These are phyloP conservation scores for Hesperophylax magnus DNA, from an alignment of 1,140 invertebrate genomes.

Conservation along the genomic window DNA sequence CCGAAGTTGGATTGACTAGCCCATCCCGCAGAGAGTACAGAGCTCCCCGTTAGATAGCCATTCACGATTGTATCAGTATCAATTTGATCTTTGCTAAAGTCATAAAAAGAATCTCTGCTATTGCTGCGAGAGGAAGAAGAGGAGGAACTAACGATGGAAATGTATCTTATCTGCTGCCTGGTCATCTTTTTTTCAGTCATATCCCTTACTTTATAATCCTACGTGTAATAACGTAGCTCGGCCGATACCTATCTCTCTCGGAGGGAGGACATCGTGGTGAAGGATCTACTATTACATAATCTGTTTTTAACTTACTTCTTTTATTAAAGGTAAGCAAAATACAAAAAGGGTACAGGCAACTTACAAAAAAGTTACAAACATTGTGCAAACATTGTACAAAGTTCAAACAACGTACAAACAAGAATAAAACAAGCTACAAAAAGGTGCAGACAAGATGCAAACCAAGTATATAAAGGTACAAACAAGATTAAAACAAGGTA, in stretches of 20 bases:
- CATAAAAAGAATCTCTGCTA: slow-evolving; percentile 57
- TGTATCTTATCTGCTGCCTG: slow-evolving; percentile 58
- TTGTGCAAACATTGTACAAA: too few species aligned
- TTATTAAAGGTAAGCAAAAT: too few species aligned
- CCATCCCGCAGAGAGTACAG: background rate
- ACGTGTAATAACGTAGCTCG: slow-evolving; percentile 52
- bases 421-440: too few species aligned
- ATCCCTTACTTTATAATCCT: slow-evolving; percentile 58
- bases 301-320: too few species aligned
- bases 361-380: too few species aligned
- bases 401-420: too few species aligned
- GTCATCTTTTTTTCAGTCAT: slow-evolving; percentile 58
- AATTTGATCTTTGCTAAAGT: slow-evolving; percentile 58
- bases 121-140: slow-evolving; percentile 52
- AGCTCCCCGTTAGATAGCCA: slow-evolving; percentile 43
- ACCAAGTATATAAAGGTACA: too few species aligned
- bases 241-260: slow-evolving; percentile 48
- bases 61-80: slow-evolving; percentile 57
- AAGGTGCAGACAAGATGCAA: too few species aligned
- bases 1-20: background rate
- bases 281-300: too few species aligned
- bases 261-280: too few species aligned
- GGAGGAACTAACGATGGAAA: slow-evolving; percentile 55
- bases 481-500: too few species aligned
- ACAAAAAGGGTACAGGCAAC: too few species aligned